Base-by-base conservation (phyloP, 2,888 invertebrate genomes). In the Apomyelois bistriatella region DNA sequence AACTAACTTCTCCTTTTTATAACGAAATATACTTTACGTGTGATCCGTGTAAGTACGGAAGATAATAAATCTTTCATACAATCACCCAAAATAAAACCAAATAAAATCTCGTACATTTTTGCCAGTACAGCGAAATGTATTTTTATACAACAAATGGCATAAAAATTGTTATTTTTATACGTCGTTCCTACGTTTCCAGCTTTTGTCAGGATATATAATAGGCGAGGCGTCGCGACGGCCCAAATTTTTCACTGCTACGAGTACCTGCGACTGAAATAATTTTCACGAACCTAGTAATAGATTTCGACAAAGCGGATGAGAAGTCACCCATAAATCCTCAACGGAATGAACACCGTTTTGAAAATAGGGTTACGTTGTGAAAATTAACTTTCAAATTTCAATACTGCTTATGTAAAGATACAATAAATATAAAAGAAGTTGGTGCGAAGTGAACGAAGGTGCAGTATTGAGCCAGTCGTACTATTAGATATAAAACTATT, bases 271-370 rank as follows among this genome's bases (percentile, higher is more conserved):
- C 10, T 32, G 32, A 70, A 79, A 79, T 81, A 79, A 81, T 79
- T 77, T 73, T 67, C 72, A 62, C 68, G 68, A 64, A 70, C 70
- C 64, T 74, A 65, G 77, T 81, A 82, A 83, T 82, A 82, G 84
- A 83, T 82, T 83, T 74, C 66, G 73, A 73, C 79, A 80, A 75
- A 79, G 66, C 79, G 80, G 76, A 79, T 79, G 72, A 67, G 75
- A 74, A 76, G 77, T 74, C 77, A 70, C 67, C 78, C 61, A 79
- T 83, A 83, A 84, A 85, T 82, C 69, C 65, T 63, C 57, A 59
- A 60, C 58, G 56, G 62, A 71, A 69, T 68, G 72, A 70, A 72
- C 66, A 70, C 65, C 64, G 67, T 68, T 78, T 76, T 74, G n/a
- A n/a, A n/a, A n/a, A n/a, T n/a, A 71, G 28, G 48, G 48, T 38